These are phyloP conservation scores for Nymphalis c-album DNA, from an alignment of 2,888 invertebrate genomes.

Conservation along the genomic window DNA sequence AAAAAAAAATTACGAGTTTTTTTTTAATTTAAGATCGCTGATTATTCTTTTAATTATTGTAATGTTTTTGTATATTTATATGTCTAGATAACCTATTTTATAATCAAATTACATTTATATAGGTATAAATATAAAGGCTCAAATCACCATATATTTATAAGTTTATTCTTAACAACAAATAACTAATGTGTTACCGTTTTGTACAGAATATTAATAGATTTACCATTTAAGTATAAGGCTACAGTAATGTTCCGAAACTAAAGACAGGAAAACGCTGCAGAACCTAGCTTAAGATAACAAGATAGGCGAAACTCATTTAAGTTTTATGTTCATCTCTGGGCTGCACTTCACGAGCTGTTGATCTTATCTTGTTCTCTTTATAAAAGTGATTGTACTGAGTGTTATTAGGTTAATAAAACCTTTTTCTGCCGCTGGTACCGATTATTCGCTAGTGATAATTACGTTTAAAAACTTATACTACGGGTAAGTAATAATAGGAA, in stretches of 20 bases:
- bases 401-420: slow-evolving; percentile 20
- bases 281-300: slow-evolving; percentile 70
- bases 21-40: no score
- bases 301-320: slow-evolving; percentile 75
- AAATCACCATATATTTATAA: no score
- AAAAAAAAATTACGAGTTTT: no score
- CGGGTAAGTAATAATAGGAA: no score
- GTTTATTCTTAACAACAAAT: no score
- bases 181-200: not conserved
- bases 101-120: no score
- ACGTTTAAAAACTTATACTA: no score
- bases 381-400: slow-evolving; percentile 21
- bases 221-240: not conserved
- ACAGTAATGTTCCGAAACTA: slow-evolving; percentile 36
- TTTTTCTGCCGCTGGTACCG: not conserved
- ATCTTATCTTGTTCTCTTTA: slow-evolving; percentile 51
- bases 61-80: no score
- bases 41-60: no score
- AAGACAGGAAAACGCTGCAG: slow-evolving; percentile 50
- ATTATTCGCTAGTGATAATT: not conserved
- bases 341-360: slow-evolving; percentile 51
- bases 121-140: no score
- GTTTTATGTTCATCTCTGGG: slow-evolving; percentile 65
- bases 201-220: not conserved
- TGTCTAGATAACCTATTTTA: no score